Evolutionary conservation across 1,140 invertebrate genomes (phyloP), one percentile per base, ranked within the genome.

Genomic region (Varroa destructor): DNA sequence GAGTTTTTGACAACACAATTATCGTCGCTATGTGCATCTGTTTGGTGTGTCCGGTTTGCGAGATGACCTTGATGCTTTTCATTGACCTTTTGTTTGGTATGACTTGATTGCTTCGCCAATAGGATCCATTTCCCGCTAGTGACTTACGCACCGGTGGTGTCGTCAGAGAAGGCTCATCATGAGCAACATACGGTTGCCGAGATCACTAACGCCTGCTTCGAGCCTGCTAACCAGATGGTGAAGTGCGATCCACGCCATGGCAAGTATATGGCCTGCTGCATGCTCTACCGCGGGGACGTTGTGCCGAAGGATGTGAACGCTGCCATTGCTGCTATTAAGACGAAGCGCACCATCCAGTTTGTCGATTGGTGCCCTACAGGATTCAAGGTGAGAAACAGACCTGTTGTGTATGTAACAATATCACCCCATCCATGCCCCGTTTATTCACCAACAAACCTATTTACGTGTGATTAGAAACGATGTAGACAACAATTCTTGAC

Each of bases 241-340:
- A 90, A 89, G 75, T 82, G 81, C 74, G 81, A 81, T 73, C 80
- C 81, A 12, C 74, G 80, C 42, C 77, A 80, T 72, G 80, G 80
- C 6, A 82, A 82, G 73, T 81, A 82, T 72, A 89, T 91, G 89
- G 88, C 89, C 37, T 90, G 89, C 76, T 91, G 89, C 77, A 87
- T 91, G 85, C 81, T 91, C 74, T 91, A 90, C 81, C 77, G 85
- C 73, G 87, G 87, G 8, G 87, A 88, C 78, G 87, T 88, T 25
- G 87, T 84, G 6, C 83, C 89, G 0, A 93, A 92, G 77, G 89
- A 90, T 77, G 89, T 92, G 1, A 91, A 91, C 78, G 87, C 88
- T 14, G 88, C 90, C 56, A 90, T 91, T 75, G 87, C 87, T 1
- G 84, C 86, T 40, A 89, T 91, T 79, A 91, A 91, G 79, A 91